These are phyloP conservation scores for Stenolophus ochropezus DNA, from an alignment of 2,888 invertebrate genomes.

Conservation along the genomic window DNA sequence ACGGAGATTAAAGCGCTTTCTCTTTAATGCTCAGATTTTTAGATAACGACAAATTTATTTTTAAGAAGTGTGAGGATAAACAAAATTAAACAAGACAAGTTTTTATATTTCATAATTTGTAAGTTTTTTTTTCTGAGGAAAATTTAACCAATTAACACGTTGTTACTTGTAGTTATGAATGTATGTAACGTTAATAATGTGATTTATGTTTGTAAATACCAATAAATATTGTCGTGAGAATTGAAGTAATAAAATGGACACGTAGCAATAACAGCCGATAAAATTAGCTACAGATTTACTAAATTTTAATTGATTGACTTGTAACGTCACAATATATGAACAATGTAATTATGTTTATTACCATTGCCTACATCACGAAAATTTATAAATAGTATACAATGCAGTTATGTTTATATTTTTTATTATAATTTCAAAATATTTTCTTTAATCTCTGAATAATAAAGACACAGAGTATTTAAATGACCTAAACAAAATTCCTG, in stretches of 20 bases:
- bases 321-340: no score
- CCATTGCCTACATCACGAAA: no score
- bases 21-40: not conserved
- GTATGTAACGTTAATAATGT: not conserved
- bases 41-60: not conserved
- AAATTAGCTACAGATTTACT: no score
- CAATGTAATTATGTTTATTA: no score
- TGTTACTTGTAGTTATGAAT: not conserved
- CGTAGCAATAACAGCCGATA: not conserved
- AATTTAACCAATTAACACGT: not conserved
- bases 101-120: not conserved
- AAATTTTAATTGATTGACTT: no score
- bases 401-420: no score
- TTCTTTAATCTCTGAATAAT: no score
- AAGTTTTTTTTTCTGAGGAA: not conserved
- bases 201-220: not conserved
- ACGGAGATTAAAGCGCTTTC: not conserved
- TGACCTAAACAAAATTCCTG: no score
- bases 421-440: no score
- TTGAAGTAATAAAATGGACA: not conserved
- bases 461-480: no score
- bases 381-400: no score
- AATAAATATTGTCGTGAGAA: not conserved
- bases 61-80: not conserved
- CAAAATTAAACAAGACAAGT: not conserved